A percentile compares a stretch with the other conserved stretches of the same genome.
Conservation (phyloP, 53 echinoderm and acorn worm species). For the Antedon mediterranea region DNA sequence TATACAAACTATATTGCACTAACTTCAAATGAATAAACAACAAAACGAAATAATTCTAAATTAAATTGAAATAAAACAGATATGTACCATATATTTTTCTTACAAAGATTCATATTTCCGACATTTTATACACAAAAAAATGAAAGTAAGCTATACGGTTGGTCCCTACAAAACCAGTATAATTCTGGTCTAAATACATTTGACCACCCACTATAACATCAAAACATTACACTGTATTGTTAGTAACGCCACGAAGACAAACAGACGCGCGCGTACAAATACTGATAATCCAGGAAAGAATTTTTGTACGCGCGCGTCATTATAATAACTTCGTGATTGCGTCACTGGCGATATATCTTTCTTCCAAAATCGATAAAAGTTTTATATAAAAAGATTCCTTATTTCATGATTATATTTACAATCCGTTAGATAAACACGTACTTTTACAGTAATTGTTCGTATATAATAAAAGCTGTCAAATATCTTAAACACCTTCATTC, state of each 20-base stretch:
- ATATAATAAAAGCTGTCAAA: not conserved
- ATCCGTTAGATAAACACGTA: not conserved
- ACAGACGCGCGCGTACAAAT: no score
- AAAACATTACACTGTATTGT: no score
- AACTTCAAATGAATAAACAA: not conserved
- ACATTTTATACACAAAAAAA: not conserved
- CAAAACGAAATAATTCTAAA: not conserved
- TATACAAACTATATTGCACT: not conserved
- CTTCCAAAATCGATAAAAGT: not conserved
- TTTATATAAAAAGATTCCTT: not conserved
- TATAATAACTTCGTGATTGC: no score
- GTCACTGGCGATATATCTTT: no score
- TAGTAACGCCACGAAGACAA: no score
- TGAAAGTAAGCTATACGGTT: not conserved
- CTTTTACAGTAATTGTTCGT: not conserved
- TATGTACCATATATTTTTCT: not conserved
- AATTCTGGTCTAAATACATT: no score
- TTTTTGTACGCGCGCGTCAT: no score
- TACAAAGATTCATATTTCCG: not conserved
- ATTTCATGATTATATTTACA: not conserved
- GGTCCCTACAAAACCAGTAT: not conserved
- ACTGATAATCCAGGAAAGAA: no score
- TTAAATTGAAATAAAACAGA: not conserved
- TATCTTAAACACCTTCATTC: no score
- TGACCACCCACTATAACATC: no score